Base-by-base conservation (phyloP, 2,888 invertebrate genomes). In the Bedellia somnulentella region DNA sequence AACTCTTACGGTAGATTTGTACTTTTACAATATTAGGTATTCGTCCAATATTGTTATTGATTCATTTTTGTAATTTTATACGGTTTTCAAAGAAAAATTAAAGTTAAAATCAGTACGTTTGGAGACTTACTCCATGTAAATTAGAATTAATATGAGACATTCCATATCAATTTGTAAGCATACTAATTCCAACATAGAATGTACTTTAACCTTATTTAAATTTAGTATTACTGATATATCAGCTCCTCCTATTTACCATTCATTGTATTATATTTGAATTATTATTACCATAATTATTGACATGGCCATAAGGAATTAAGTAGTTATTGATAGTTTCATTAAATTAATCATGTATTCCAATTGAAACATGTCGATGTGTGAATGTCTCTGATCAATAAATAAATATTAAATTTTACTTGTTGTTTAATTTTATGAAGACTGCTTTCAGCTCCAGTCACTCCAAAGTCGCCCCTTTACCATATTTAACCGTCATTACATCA, bases 381-480 rank as follows among this genome's bases (percentile, higher is more conserved):
- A 75, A 75, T 75, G 75, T 75, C 75, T 75, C 75, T 73, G 61
- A 73, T 67, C 61, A 73, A 71, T 73, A 71, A 71, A 73, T 56
- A 35, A 30, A 33, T 57, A 56, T 54, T 46, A 62, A 64, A 57
- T 27, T 27, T 8, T 18, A 13, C 4, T 18, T 16, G 25, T 31
- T 10, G 10, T 15, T 28, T 18, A 6, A 18, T 18, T 18, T 18
- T 9, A 18, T 18, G n/a, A n/a, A n/a, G n/a, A n/a, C n/a, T n/a
- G n/a, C n/a, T n/a, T n/a, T n/a, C n/a, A n/a, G n/a, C n/a, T n/a
- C n/a, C n/a, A n/a, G n/a, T n/a, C n/a, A n/a, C n/a, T n/a, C n/a
- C n/a, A n/a, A n/a, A n/a, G n/a, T n/a, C n/a, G n/a, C n/a, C n/a
- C n/a, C n/a, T n/a, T n/a, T n/a, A n/a, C n/a, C n/a, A n/a, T n/a